These are phyloP conservation scores for Martes martes DNA, from an alignment of 2,113 vertebrate species.

Conservation along the genomic window DNA sequence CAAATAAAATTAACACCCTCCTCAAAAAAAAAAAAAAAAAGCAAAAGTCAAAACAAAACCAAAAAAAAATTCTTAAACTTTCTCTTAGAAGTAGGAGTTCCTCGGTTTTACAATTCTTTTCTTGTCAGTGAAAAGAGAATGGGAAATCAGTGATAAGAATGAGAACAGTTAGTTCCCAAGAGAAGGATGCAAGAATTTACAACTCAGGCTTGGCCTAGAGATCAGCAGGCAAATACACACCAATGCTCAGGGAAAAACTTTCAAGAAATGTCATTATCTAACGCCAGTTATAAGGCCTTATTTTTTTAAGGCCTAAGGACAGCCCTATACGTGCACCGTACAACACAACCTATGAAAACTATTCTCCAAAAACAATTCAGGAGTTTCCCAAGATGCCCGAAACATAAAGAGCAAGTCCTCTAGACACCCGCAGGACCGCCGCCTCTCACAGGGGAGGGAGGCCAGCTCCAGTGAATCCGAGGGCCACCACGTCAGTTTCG, in stretches of 20 bases:
- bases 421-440: background rate
- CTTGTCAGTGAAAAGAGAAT: conserved; percentile 18
- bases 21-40: background rate
- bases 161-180: conserved; percentile 27
- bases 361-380: background rate
- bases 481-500: background rate
- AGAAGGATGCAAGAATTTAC: conserved; percentile 18
- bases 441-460: background rate
- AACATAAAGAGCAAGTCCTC: background rate
- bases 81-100: background rate
- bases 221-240: background rate
- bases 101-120: background rate
- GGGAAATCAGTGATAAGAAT: conserved; percentile 3
- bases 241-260: background rate
- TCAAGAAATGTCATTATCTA: conserved; percentile 46
- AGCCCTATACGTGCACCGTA: background rate
- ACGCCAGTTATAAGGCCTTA: background rate
- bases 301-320: background rate
- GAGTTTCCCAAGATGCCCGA: background rate
- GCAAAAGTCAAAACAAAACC: background rate
- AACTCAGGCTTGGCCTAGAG: background rate
- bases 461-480: background rate
- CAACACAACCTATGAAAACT: conserved; percentile 26
- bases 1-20: conserved; percentile 20
- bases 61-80: background rate